Evolutionary conservation across 2,888 invertebrate genomes (phyloP), one percentile per base, ranked within the genome.

Genomic region (Amphipoea lucens): DNA sequence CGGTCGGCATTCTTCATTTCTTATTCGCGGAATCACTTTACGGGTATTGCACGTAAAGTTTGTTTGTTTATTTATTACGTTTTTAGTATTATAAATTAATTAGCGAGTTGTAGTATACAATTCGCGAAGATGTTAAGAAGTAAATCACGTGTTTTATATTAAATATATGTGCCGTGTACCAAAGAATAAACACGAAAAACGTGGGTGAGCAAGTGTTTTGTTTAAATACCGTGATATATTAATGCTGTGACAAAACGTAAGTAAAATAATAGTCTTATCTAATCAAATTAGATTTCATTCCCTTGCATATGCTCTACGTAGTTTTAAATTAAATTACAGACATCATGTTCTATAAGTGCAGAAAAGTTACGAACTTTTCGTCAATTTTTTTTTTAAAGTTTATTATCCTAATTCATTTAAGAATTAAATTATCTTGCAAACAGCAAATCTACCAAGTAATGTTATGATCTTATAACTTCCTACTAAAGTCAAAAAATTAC

Each of bases 131-230:
- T 86, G 86, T 73, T 88, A 4, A 69, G 23, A 54, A 78, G 67
- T 78, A 73, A 42, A 72, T 60, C 17, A 73, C 42, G 66, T 80
- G 71, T 57, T 85, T 73, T 76, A 57, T 65, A 79, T 71, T 68
- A 20, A 74, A 63, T 75, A 66, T 68, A 76, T 66, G 79, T 89
- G 87, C 69, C 45, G 42, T 57, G 23, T 74, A 82, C 36, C 29
- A 60, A 62, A 74, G n/a, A 63, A 69, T 66, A 79, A 73, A 70
- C 4, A 74, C 51, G 17, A 62, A 74, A 77, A 77, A 75, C 80
- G 76, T 71, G 71, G 23, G 71, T 87, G 88, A 82, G 5, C 68
- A 69, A 82, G 83, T 88, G 89, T 76, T 82, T 84, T 76, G 73
- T 82, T 78, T 71, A 72, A n/a, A 57, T 48, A 80, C 9, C 42